phyloP scores from a whole-genome alignment of 1,140 invertebrate species.

The Ganaspis sp. region DNA sequence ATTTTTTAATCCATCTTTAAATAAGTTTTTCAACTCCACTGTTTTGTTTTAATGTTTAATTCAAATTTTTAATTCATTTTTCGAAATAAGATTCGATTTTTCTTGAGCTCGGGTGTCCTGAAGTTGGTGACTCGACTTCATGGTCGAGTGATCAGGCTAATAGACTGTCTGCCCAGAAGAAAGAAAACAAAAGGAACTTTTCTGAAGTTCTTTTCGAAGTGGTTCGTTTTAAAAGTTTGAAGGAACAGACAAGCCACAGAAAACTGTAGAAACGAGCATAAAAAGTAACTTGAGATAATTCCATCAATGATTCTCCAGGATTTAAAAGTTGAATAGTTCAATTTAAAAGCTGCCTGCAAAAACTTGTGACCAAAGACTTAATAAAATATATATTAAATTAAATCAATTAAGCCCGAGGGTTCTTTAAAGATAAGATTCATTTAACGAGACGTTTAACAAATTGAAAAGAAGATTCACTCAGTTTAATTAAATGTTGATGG shows the following conservation, averaged over 20 bases:
- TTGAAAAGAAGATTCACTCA: background rate
- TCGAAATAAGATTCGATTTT: constrained; percentile 42
- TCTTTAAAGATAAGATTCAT: too few species aligned
- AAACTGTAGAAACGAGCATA: background rate
- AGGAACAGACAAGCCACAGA: constrained; percentile 1
- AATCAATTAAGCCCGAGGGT: too few species aligned
- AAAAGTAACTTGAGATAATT: background rate
- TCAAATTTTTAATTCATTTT: background rate
- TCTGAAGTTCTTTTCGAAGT: constrained; percentile 28
- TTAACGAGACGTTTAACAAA: too few species aligned
- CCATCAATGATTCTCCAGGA: constrained; percentile 4
- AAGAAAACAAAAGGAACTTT: constrained; percentile 39
- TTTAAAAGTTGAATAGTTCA: background rate
- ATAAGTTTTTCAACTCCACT: too few species aligned
- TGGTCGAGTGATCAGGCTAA: constrained; percentile 45
- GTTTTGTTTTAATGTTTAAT: too few species aligned
- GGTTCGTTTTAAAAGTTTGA: constrained; percentile 39
- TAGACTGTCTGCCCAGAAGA: constrained; percentile 38
- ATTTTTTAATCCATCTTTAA: too few species aligned
- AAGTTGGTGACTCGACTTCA: constrained; percentile 41
- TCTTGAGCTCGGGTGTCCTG: constrained; percentile 40
- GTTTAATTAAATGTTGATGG: too few species aligned
- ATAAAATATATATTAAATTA: too few species aligned
- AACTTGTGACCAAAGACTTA: too few species aligned
- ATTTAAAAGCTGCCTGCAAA: background rate